Percentiles rank a stretch among this genome's conserved stretches.
Evolutionary conservation across 1,140 invertebrate species (phyloP).

Genomic region (Meloidogyne exigua): DNA sequence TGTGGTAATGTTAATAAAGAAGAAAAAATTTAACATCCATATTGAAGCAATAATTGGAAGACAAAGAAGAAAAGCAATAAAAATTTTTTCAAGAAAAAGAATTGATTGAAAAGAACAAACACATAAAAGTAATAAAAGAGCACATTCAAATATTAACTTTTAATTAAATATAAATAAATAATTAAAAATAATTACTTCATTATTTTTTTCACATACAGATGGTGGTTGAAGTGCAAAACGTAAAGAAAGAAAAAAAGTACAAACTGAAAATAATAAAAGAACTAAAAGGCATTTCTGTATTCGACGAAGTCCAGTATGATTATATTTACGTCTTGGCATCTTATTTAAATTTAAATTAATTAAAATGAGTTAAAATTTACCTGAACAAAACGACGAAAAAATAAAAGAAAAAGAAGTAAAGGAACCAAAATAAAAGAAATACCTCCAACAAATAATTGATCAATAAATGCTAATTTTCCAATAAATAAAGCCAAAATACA

Average conservation of each 20-base stretch:
- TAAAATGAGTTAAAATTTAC: conserved; percentile 18
- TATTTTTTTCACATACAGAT: conserved; percentile 8
- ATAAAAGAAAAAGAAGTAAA: conserved; percentile 35
- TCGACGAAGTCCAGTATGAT: conserved; percentile 13
- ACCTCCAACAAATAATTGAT: conserved; percentile 28
- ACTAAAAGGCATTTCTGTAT: conserved; percentile 47
- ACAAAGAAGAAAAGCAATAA: conserved; percentile 52
- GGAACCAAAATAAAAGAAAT: conserved; percentile 33
- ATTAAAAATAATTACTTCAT: neutral
- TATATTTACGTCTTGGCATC: neutral
- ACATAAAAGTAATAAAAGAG: conserved; percentile 53
- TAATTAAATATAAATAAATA: neutral
- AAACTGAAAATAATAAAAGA: conserved; percentile 38
- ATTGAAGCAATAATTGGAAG: conserved; percentile 34
- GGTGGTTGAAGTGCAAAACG: conserved; percentile 37
- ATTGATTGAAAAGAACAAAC: conserved; percentile 60
- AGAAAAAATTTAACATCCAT: conserved; percentile 50
- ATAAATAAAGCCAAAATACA: conserved; percentile 39
- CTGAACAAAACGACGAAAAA: conserved; percentile 29
- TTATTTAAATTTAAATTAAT: conserved; percentile 1
- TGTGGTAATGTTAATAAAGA: conserved; percentile 21
- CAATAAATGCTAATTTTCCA: conserved; percentile 30
- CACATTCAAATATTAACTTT: conserved; percentile 57
- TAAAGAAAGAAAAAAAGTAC: conserved; percentile 50
- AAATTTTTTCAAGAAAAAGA: conserved; percentile 56